Base-by-base conservation (phyloP, 2,888 invertebrate species). In the Bombyx huttoni region DNA sequence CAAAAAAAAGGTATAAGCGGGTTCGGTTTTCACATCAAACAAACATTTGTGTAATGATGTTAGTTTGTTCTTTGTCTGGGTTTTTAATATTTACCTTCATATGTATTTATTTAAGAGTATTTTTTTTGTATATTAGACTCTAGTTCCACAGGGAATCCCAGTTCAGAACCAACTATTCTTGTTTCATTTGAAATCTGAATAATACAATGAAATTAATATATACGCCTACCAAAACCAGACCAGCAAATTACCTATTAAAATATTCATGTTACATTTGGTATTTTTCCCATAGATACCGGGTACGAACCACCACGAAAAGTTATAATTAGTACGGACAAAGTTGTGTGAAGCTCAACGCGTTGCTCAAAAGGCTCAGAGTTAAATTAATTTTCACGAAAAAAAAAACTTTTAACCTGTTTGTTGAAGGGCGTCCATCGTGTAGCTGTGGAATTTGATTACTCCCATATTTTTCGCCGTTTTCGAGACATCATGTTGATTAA, bases 311-410 rank as follows among this genome's bases (percentile, higher is more conserved):
- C 9, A 8, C 34, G 48, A 48, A 48, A 47, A 48, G 48, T 48
- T 48, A 48, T 48, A 48, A 48, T 48, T 48, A 34, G 24, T 48
- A 48, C 12, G 9, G 34, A 48, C 13, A 48, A 48, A 12, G 13
- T 33, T 48, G n/a, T 10, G 34, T 48, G 33, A 7, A 8, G 33
- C n/a, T 12, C 24, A n/a, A 24, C 24, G 2, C 40, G 40, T 40
- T 40, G 40, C 12, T 40, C 1, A 24, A 50, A 50, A 46, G 8
- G 40, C 12, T 40, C 1, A 24, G 46, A 50, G 50, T 50, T 50
- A 46, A 50, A 50, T 50, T 50, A 46, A 50, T 50, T 50, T 33
- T n/a, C 24, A 14, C 33, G n/a, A 12, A 24, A 50, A 50, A 50
- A 50, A 46, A 46, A 45, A 46, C 34, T 24, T 50, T 40, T 50